Evolutionary conservation across 2,113 vertebrate species (phyloP), one percentile per base, ranked within the genome.

Genomic region (Xiphophorus maculatus): DNA sequence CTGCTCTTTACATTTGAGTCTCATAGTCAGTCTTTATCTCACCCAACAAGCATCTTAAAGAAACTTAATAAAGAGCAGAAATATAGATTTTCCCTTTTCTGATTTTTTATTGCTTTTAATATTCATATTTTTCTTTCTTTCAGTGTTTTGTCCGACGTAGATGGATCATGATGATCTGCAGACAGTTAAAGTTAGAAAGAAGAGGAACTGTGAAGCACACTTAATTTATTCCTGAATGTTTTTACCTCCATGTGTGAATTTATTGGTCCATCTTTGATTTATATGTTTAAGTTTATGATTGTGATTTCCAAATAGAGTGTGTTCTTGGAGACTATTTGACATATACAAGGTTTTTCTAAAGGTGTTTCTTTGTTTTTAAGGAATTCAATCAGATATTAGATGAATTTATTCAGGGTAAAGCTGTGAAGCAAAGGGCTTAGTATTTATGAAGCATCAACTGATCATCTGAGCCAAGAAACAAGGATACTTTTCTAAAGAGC

Each of bases 141-240:
- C 93, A 95, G 94, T 95, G 87, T 90, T 95, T 76, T 95, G 94
- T 65, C 94, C 94, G 1, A 94, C 92, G 15, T 93, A 93, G 85
- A 69, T 1, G 37, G 40, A 42, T 62, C 63, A 51, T 25, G 12
- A 63, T 15, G 8, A 68, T 65, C 69, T 67, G 64, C 66, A 65
- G 73, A 80, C 27, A 33, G 71, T 84, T 54, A 69, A 73, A 37
- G 70, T 69, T 61, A 80, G 71, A 70, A 89, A 12, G 71, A 87
- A 81, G 73, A 88, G 35, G 81, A 86, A 29, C 35, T 69, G 28
- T 32, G 66, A 89, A 89, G 81, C 81, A 88, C 73, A 88, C 71
- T 89, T 90, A 80, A 88, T 88, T 90, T 86, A 86, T 90, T 89
- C 72, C 42, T 78, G 83, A 71, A 85, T 80, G 83, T 81, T 80